Conservation (phyloP, 2,888 invertebrate species). For the Neuroscelio doddi region DNA sequence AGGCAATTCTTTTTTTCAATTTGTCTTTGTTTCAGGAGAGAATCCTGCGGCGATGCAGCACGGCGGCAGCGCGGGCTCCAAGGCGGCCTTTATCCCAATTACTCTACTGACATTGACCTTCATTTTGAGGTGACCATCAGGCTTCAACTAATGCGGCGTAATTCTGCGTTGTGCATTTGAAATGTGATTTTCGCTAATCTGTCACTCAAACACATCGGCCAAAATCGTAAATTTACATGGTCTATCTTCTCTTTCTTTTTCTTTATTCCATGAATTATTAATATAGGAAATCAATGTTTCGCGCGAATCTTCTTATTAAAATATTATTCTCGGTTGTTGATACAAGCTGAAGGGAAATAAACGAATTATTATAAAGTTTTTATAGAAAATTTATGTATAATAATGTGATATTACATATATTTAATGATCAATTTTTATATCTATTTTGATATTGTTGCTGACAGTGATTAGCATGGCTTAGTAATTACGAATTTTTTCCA, state of each 20-base stretch:
- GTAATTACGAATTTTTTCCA: conserved; percentile 7
- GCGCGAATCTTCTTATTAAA: background rate
- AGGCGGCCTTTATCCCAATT: conserved; percentile 58
- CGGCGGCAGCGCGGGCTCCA: conserved; percentile 56
- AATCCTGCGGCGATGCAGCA: conserved; percentile 71
- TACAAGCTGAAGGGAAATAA: background rate
- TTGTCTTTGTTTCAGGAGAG: conserved; percentile 62
- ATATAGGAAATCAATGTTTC: background rate
- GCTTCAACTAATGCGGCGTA: conserved; percentile 44
- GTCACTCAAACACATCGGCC: conserved; percentile 28
- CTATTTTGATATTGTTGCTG: conserved; percentile 9
- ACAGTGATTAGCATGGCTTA: background rate
- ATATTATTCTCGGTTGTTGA: background rate
- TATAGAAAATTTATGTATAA: conserved; percentile 1
- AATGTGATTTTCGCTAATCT: conserved; percentile 40
- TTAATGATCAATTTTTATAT: conserved; percentile 11
- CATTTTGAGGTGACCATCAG: conserved; percentile 69
- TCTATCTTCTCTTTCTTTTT: conserved; percentile 26
- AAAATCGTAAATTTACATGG: conserved; percentile 24
- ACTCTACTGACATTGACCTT: conserved; percentile 57
- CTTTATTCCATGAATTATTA: conserved; percentile 15
- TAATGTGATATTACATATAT: conserved; percentile 10
- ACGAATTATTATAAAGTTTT: conserved; percentile 6
- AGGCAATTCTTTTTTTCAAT: background rate
- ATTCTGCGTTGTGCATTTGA: conserved; percentile 20